A percentile compares a stretch with the other conserved stretches of the same genome.
Evolutionary conservation across 64 coral and sea anemone genomes (phyloP).

Genomic region (Actinia tenebrosa): DNA sequence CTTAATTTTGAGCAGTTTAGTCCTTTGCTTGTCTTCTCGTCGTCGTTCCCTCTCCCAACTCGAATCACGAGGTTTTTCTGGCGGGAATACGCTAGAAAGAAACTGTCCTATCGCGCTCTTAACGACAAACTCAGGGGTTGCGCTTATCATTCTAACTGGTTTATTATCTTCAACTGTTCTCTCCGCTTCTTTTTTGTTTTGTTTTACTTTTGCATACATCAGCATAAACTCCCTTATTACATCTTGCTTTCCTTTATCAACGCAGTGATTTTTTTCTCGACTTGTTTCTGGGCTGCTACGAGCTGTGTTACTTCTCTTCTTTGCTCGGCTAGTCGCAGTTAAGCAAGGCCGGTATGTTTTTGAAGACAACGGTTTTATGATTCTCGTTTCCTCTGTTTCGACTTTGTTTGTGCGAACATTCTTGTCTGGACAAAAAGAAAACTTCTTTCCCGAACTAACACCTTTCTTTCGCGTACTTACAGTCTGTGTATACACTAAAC

Average conservation of each 20-base stretch:
- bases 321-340: background rate
- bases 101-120: conserved; percentile 27
- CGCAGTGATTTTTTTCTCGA: background rate
- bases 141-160: conserved; percentile 9
- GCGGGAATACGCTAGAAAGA: background rate
- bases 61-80: background rate
- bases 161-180: background rate
- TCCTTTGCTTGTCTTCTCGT: conserved; percentile 7
- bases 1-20: conserved; percentile 15
- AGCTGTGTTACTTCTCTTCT: background rate
- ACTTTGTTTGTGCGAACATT: conserved; percentile 2
- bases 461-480: background rate
- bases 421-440: background rate
- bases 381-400: conserved; percentile 1
- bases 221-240: conserved; percentile 11
- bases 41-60: background rate
- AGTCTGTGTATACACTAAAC: background rate
- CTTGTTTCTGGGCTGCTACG: background rate
- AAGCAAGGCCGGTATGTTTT: conserved; percentile 7
- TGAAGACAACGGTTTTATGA: conserved; percentile 1
- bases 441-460: background rate
- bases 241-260: background rate
- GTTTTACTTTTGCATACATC: conserved; percentile 34
- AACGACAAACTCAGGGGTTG: conserved; percentile 21
- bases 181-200: background rate